Conservation (phyloP, 2,797 vertebrate species). For the Microchirus variegatus region DNA sequence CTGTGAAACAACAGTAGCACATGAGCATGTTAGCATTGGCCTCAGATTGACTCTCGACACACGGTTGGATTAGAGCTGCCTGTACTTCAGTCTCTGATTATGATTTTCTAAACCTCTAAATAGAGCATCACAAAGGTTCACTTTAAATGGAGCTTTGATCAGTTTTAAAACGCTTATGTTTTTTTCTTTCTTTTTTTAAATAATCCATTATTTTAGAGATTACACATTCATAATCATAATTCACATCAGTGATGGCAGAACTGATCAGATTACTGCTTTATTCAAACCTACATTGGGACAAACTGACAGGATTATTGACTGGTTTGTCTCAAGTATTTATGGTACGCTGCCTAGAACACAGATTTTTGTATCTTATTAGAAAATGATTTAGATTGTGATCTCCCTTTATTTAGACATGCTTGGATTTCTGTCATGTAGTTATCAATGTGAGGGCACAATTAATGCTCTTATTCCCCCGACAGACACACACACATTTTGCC, state of each 20-base stretch:
- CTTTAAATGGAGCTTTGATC: constrained; percentile 54
- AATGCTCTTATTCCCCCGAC: constrained; percentile 62
- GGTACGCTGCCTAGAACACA: constrained; percentile 50
- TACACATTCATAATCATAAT: constrained; percentile 59
- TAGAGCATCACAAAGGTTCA: constrained; percentile 7
- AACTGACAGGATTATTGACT: constrained; percentile 62
- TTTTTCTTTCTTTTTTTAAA: constrained; percentile 48
- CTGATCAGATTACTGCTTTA: constrained; percentile 64
- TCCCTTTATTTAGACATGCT: constrained; percentile 75
- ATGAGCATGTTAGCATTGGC: neutral
- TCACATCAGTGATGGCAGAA: constrained; percentile 57
- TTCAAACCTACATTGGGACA: constrained; percentile 55
- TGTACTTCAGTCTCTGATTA: constrained; percentile 22
- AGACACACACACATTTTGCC: too few relatives aligned
- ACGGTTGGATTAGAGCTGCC: constrained; percentile 35
- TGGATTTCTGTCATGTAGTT: constrained; percentile 74
- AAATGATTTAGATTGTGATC: constrained; percentile 41
- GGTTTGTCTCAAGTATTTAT: constrained; percentile 19
- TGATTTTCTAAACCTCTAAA: constrained; percentile 40
- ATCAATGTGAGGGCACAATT: constrained; percentile 65
- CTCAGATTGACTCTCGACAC: neutral
- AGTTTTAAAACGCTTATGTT: constrained; percentile 53
- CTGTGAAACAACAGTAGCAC: too few relatives aligned
- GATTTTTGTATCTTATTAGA: constrained; percentile 57
- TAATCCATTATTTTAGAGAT: constrained; percentile 55